Conservation (phyloP, 2,888 invertebrate species). For the Papilio gigon region DNA sequence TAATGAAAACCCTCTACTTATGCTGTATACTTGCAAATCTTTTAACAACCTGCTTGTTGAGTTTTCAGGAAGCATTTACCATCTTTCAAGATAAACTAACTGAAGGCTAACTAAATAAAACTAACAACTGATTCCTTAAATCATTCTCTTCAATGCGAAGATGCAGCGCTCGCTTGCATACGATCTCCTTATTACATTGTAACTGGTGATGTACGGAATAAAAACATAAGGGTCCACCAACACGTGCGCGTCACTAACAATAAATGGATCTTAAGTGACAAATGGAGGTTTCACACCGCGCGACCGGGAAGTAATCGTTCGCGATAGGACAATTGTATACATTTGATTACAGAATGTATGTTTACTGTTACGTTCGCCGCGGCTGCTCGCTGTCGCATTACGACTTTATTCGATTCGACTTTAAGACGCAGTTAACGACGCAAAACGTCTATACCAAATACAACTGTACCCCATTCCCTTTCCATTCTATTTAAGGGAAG, state of each 20-base stretch:
- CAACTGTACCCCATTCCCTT: too few species aligned
- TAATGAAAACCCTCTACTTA: too few species aligned
- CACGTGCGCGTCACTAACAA: conserved; percentile 31
- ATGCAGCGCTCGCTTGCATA: not conserved
- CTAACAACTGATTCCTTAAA: too few species aligned
- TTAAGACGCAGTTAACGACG: conserved; percentile 1
- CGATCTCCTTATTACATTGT: conserved; percentile 7
- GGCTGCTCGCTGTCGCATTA: not conserved
- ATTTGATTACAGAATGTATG: conserved; percentile 43
- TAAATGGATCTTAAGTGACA: conserved; percentile 50
- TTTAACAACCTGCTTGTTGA: too few species aligned
- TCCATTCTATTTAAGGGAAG: too few species aligned
- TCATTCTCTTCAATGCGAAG: too few species aligned
- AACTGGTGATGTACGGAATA: not conserved
- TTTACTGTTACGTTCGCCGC: conserved; percentile 44
- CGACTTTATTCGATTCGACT: too few species aligned
- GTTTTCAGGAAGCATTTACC: too few species aligned
- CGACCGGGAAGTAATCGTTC: conserved; percentile 60
- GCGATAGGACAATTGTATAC: conserved; percentile 56
- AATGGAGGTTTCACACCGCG: conserved; percentile 48
- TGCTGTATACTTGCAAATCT: too few species aligned
- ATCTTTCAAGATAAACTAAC: too few species aligned
- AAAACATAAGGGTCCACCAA: conserved; percentile 33
- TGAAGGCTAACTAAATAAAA: too few species aligned
- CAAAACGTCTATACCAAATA: too few species aligned